These are phyloP conservation scores for human DNA, from an alignment of 2,113 vertebrate species.

Conservation along the genomic window DNA sequence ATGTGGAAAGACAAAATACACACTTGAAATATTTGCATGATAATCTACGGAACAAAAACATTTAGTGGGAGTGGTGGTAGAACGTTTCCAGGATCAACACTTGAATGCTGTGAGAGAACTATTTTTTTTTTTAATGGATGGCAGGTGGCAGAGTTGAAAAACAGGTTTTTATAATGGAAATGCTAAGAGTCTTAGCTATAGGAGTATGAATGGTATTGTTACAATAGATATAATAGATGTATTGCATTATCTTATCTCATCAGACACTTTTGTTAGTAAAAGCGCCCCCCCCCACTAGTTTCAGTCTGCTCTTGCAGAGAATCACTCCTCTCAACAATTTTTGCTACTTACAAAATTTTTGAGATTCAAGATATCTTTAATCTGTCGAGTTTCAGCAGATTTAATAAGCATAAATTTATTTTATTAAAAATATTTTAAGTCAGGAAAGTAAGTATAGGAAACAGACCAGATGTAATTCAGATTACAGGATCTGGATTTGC, in stretches of 20 bases:
- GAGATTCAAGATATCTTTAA: slow-evolving; percentile 4
- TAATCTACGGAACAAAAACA: slow-evolving; percentile 56
- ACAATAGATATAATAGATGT: slow-evolving; percentile 57
- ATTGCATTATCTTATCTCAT: slow-evolving; percentile 67
- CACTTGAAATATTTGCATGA: slow-evolving; percentile 63
- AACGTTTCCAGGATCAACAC: slow-evolving; percentile 72
- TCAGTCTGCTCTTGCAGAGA: slow-evolving; percentile 14
- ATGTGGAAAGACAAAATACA: slow-evolving; percentile 51
- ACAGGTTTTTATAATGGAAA: slow-evolving; percentile 74
- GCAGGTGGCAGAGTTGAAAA: slow-evolving; percentile 75
- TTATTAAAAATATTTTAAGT: slow-evolving; percentile 48
- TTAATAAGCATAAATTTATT: slow-evolving; percentile 42
- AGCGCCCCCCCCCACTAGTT: slow-evolving; percentile 30
- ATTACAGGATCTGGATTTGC: background rate
- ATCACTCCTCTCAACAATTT: background rate
- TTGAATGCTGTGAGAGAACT: slow-evolving; percentile 44
- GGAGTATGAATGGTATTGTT: slow-evolving; percentile 61
- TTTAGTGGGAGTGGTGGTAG: slow-evolving; percentile 40
- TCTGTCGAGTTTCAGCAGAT: slow-evolving; percentile 25
- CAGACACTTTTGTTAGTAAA: slow-evolving; percentile 72
- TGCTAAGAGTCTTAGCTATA: slow-evolving; percentile 60
- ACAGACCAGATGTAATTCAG: background rate
- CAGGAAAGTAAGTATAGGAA: slow-evolving; percentile 30
- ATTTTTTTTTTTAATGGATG: slow-evolving; percentile 63
- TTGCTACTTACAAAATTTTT: slow-evolving; percentile 6